Percentiles rank a stretch among this genome's conserved stretches.
Evolutionary conservation across 2,888 invertebrate species (phyloP).

Genomic region (Marronus borbonicus): DNA sequence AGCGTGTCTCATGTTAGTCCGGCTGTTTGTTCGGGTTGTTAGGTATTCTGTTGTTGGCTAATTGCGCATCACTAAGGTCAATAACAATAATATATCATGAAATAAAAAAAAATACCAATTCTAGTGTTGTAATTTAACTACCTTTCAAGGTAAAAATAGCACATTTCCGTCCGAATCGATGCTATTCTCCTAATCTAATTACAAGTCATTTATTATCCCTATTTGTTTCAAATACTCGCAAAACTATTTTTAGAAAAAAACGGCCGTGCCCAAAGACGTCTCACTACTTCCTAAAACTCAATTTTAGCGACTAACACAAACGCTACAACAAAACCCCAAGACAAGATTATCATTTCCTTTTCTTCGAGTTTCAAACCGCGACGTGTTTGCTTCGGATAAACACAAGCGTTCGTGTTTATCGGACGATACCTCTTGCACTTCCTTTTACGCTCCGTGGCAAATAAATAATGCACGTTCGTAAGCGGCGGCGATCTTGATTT

Average conservation of each 20-base stretch:
- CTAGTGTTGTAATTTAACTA: too few species aligned
- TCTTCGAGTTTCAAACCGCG: constrained; percentile 5
- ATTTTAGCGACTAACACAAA: neutral
- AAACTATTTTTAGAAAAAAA: constrained; percentile 23
- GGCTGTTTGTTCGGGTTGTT: too few species aligned
- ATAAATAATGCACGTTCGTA: constrained; percentile 15
- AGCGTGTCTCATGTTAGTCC: too few species aligned
- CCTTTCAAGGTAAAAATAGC: too few species aligned
- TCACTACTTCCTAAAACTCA: neutral
- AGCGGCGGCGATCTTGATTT: neutral
- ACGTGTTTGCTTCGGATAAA: neutral
- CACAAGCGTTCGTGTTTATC: neutral
- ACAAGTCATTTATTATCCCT: constrained; percentile 3
- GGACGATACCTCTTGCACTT: neutral
- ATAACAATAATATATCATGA: too few species aligned
- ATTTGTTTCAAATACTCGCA: neutral
- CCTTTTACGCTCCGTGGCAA: neutral
- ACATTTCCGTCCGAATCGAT: constrained; percentile 12
- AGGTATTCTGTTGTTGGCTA: too few species aligned
- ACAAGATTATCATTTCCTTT: constrained; percentile 4
- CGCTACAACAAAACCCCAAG: neutral
- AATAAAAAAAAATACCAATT: too few species aligned
- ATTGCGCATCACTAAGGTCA: too few species aligned
- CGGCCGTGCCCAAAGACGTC: neutral
- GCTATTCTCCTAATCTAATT: neutral